These are phyloP conservation scores for Acrocephalus kingi DNA, from an alignment of 2,113 vertebrate genomes.

Conservation along the genomic window DNA sequence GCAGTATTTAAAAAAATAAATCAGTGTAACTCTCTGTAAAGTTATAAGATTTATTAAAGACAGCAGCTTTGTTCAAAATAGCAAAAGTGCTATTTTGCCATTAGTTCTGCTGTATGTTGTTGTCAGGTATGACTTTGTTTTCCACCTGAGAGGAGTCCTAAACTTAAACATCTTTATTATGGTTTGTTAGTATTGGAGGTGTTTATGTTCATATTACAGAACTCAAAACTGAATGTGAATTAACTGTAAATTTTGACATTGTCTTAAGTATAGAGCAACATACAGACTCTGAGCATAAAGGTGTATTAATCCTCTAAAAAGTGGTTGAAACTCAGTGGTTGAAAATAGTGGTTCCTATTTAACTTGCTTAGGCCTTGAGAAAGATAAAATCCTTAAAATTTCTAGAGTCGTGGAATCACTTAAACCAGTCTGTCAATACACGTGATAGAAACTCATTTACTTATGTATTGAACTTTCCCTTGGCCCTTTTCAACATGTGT, in stretches of 20 bases:
- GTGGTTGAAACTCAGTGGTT: neutral
- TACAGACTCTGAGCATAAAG: neutral
- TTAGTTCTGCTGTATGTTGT: neutral
- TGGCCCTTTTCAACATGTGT: neutral
- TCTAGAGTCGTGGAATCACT: neutral
- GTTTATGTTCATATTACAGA: neutral
- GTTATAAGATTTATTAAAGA: neutral
- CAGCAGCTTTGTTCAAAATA: neutral
- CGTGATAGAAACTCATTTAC: neutral
- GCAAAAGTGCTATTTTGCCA: neutral
- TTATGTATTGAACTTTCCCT: neutral
- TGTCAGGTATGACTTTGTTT: neutral
- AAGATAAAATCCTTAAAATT: neutral
- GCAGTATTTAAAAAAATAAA: neutral
- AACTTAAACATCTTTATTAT: neutral
- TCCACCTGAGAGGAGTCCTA: neutral
- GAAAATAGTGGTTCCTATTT: neutral
- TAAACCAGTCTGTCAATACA: neutral
- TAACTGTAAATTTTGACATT: neutral
- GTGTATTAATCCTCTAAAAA: neutral
- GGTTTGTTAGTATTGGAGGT: neutral
- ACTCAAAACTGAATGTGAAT: neutral
- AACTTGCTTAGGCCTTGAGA: neutral
- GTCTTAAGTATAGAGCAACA: neutral
- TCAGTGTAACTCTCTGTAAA: neutral